Evolutionary conservation across 2,113 vertebrate genomes (phyloP), one percentile per base, ranked within the genome.

Genomic region (Gallinago jamesoni): DNA sequence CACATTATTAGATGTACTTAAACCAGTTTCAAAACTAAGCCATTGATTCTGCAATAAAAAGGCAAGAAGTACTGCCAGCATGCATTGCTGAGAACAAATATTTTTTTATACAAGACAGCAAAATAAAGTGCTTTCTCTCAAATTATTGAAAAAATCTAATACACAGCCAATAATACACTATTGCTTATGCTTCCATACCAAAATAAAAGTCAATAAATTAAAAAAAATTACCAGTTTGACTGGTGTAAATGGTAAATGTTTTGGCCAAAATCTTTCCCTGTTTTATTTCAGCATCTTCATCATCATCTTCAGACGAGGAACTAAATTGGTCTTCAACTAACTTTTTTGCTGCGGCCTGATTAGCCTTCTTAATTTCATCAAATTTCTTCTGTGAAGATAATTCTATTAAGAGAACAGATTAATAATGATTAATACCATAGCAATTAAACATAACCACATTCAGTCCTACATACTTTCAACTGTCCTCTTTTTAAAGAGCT

Each of bases 341-440:
- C 82, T 99, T 98, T 97, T 98, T 98, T 83, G 98, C 99, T 41
- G 98, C 98, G 21, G 98, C 99, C 96, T 98, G 98, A 96, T 99
- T 98, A 56, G 98, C 98, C 92, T 97, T 99, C 95, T 98, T 98
- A 97, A 99, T 99, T 98, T 99, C 99, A 84, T 99, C 99, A 80
- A 99, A 99, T 96, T 98, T 99, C 79, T 97, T 98, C 94, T 98
- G 98, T 59, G 98, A 98, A 8, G 97, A 97, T 20, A 95, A 84
- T n/a, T 97, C 99, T 99, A 95, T 84, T 79, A 93, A 86, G 74
- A 96, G 53, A 92, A 88, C 45, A 90, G 21, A 92, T 14, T 53
- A 86, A 31, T 4, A 7, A 81, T 50, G 6, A 63, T 84, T 70
- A 91, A 68, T 52, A 84, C 7, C 4, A 7, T 9, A 5, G 35